Conservation (phyloP, 2,888 invertebrate genomes). For the Octonoba sinensis region DNA sequence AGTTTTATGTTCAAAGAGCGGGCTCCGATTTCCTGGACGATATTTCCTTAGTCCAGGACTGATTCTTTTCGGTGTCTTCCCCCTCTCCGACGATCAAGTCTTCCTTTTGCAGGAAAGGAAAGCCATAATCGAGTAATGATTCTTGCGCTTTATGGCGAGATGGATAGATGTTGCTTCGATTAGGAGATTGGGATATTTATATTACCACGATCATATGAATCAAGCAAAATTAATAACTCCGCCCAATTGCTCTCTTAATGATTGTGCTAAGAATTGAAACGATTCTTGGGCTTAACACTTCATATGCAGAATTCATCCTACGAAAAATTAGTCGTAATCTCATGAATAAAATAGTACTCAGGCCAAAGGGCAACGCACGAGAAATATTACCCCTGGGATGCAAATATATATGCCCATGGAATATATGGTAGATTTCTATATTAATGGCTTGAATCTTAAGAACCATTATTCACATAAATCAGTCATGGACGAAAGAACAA, state of each 20-base stretch:
- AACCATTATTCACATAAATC: too few species aligned
- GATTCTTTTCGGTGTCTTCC: too few species aligned
- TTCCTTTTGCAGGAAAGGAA: conserved; percentile 1
- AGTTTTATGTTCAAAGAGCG: conserved; percentile 14
- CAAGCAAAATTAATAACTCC: conserved; percentile 21
- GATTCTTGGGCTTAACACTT: too few species aligned
- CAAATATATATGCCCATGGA: too few species aligned
- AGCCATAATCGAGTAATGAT: conserved; percentile 33
- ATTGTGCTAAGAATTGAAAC: not conserved
- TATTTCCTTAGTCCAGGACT: not conserved
- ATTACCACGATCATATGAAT: conserved; percentile 10
- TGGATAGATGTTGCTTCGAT: conserved; percentile 19
- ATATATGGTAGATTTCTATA: too few species aligned
- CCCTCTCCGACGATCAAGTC: not conserved
- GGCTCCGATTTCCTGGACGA: conserved; percentile 28
- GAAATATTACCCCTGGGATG: too few species aligned
- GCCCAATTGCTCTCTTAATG: conserved; percentile 20
- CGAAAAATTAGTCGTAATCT: too few species aligned
- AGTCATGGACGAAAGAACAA: too few species aligned
- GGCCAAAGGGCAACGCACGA: too few species aligned
- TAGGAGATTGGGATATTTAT: conserved; percentile 43
- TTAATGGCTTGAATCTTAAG: too few species aligned
- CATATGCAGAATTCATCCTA: too few species aligned
- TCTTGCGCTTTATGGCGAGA: conserved; percentile 19
- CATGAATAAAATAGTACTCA: too few species aligned